Percentiles rank a stretch among this genome's conserved stretches.
Evolutionary conservation across 2,888 invertebrate genomes (phyloP).

Genomic region (Clanis bilineata): DNA sequence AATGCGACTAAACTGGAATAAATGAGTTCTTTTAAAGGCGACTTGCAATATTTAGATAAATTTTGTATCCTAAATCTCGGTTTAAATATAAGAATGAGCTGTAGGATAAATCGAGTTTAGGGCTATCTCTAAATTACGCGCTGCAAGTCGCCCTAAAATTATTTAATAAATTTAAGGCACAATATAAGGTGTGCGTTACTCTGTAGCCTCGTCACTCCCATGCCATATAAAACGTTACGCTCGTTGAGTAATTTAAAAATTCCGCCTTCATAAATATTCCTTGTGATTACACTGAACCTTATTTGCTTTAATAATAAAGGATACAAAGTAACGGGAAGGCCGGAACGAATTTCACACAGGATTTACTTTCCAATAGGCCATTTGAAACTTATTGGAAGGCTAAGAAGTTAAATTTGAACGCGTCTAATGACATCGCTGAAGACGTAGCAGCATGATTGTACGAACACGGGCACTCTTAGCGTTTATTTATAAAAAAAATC

Average conservation of each 20-base stretch:
- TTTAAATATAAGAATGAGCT: too few relatives aligned
- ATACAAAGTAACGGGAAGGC: conserved; percentile 18
- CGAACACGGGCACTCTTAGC: neutral
- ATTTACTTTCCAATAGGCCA: conserved; percentile 32
- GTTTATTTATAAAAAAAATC: neutral
- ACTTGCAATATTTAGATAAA: too few relatives aligned
- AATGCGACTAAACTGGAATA: too few relatives aligned
- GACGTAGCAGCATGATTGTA: conserved; percentile 7
- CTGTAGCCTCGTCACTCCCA: neutral
- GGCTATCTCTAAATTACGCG: neutral
- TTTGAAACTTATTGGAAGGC: conserved; percentile 32
- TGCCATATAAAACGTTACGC: neutral
- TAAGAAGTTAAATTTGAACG: conserved; percentile 21
- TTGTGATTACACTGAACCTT: conserved; percentile 7
- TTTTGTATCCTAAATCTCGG: too few relatives aligned
- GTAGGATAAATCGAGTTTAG: too few relatives aligned
- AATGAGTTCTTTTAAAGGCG: too few relatives aligned
- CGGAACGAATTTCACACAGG: conserved; percentile 30
- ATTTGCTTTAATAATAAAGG: conserved; percentile 18
- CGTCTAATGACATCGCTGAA: conserved; percentile 39
- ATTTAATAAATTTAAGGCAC: too few relatives aligned
- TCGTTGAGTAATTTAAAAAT: conserved; percentile 9
- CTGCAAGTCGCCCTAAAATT: too few relatives aligned
- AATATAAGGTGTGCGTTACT: neutral
- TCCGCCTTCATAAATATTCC: conserved; percentile 7